Conservation (phyloP, 2,888 invertebrate species). For the Monochamus alternatus region DNA sequence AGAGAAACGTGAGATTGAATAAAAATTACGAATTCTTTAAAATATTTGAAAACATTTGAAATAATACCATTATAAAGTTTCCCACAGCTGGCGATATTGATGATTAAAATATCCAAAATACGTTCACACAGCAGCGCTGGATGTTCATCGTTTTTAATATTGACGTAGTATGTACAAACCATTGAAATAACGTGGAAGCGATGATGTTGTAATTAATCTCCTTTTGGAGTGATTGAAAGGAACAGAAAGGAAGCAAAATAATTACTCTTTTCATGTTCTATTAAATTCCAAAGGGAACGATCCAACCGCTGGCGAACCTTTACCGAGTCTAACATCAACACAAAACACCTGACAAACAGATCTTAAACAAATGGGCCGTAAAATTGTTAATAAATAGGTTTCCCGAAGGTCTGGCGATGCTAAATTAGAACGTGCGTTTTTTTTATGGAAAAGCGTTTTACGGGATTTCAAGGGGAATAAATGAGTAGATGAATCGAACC, state of each 20-base stretch:
- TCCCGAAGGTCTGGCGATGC: background rate
- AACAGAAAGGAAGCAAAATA: slow-evolving; percentile 4
- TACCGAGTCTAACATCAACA: background rate
- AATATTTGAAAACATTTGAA: too few species aligned
- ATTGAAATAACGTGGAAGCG: background rate
- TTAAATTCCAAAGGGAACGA: slow-evolving; percentile 4
- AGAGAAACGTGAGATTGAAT: too few species aligned
- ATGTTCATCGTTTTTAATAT: background rate
- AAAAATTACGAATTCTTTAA: too few species aligned
- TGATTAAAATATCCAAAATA: too few species aligned
- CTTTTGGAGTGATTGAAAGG: slow-evolving; percentile 3
- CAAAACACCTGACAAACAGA: slow-evolving; percentile 13
- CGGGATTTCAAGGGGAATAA: background rate
- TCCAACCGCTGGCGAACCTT: background rate
- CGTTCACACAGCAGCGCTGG: too few species aligned
- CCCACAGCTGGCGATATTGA: too few species aligned
- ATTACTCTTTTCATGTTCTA: slow-evolving; percentile 12
- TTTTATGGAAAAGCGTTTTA: background rate
- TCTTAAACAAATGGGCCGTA: slow-evolving; percentile 6
- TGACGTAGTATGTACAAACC: background rate
- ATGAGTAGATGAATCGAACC: background rate
- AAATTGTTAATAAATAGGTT: slow-evolving; percentile 7
- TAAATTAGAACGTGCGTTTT: background rate
- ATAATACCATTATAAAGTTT: too few species aligned
- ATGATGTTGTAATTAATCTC: slow-evolving; percentile 12